These are phyloP conservation scores for Agrenia bidenticulata DNA, from an alignment of 2,888 invertebrate genomes.

Conservation along the genomic window DNA sequence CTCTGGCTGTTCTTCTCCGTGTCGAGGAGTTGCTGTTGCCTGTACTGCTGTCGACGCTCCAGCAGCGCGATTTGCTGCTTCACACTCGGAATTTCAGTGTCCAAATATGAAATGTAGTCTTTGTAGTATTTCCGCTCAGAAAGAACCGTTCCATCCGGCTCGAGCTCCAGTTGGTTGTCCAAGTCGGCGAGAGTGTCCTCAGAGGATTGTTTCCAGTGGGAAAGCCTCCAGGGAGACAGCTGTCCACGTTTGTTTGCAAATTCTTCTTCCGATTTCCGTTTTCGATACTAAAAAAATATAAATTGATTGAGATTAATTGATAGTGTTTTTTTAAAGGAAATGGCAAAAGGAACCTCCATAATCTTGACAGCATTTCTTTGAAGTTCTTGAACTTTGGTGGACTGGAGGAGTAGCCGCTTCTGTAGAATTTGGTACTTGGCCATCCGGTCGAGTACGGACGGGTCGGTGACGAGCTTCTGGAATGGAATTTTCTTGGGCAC, in stretches of 20 bases:
- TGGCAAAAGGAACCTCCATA: conserved; percentile 37
- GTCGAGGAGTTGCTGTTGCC: conserved; percentile 12
- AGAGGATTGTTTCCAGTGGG: conserved; percentile 32
- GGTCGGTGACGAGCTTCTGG: conserved; percentile 47
- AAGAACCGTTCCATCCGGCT: background rate
- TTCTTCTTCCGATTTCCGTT: conserved; percentile 1
- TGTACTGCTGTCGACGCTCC: conserved; percentile 30
- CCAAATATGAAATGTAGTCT: conserved; percentile 42
- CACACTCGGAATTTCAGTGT: conserved; percentile 42
- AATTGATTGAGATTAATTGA: conserved; percentile 37
- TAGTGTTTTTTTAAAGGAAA: no score
- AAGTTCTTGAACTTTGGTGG: conserved; percentile 42
- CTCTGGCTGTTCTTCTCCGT: background rate
- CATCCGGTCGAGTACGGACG: conserved; percentile 48
- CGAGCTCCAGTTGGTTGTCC: conserved; percentile 1
- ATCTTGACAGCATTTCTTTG: conserved; percentile 39
- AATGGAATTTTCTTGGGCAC: conserved; percentile 47
- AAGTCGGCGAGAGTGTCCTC: conserved; percentile 27
- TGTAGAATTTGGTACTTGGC: conserved; percentile 47
- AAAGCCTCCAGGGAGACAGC: conserved; percentile 35
- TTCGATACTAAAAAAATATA: conserved; percentile 14
- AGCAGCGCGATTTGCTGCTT: conserved; percentile 34
- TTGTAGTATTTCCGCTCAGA: conserved; percentile 38
- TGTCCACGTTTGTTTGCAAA: conserved; percentile 13
- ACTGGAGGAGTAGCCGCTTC: conserved; percentile 39